These are phyloP conservation scores for Ormyrus labotus DNA, from an alignment of 2,888 invertebrate genomes.

Conservation along the genomic window DNA sequence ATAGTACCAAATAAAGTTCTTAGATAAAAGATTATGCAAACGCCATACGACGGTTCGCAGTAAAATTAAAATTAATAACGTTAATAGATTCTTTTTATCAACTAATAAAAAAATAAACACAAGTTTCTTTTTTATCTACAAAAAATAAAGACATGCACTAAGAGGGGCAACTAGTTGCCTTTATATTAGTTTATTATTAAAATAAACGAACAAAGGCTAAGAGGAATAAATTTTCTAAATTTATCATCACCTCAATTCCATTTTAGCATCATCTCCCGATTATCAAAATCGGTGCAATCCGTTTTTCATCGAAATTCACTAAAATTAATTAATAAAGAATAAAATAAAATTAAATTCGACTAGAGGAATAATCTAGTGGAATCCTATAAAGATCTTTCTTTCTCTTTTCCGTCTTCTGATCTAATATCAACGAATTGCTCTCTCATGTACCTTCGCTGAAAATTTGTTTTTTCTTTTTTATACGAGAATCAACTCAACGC, in stretches of 20 bases:
- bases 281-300: no score
- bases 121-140: slow-evolving; percentile 3
- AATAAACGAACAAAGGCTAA: not conserved
- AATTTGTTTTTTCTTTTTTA: no score
- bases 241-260: not conserved
- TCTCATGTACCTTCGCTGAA: no score
- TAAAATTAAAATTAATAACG: slow-evolving; percentile 14
- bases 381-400: not conserved
- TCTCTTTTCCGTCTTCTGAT: not conserved
- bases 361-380: slow-evolving; percentile 24
- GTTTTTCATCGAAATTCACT: no score
- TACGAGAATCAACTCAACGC: no score
- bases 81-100: slow-evolving; percentile 9
- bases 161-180: slow-evolving; percentile 6
- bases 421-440: not conserved
- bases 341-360: not conserved
- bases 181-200: not conserved
- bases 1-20: slow-evolving; percentile 22
- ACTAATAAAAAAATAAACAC: slow-evolving; percentile 39
- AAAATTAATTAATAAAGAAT: no score
- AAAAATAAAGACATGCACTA: slow-evolving; percentile 29
- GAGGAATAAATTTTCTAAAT: not conserved
- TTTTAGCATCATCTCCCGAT: not conserved
- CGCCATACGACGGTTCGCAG: not conserved
- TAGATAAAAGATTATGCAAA: slow-evolving; percentile 11